A percentile compares a stretch with the other conserved stretches of the same genome.
These are phyloP conservation scores for Hybognathus amarus DNA, from an alignment of 2,797 vertebrate genomes.

Conservation along the genomic window DNA sequence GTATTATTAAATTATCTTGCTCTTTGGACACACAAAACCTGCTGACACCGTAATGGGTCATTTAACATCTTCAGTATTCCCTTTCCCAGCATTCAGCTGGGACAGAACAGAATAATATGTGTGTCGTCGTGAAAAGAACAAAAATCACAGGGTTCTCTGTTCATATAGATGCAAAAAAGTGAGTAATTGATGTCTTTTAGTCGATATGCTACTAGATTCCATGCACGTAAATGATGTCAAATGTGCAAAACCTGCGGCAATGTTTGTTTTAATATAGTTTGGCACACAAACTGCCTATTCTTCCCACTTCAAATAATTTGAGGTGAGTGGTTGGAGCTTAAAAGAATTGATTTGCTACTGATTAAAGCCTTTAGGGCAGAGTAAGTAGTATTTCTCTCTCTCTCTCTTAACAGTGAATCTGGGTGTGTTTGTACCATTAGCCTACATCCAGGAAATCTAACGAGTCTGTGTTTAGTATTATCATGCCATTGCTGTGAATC, in stretches of 20 bases:
- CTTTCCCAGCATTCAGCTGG: neutral
- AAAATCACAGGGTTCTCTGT: neutral
- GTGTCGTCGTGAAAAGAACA: neutral
- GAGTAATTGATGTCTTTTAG: neutral
- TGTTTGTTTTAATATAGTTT: constrained; percentile 21
- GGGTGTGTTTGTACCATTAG: neutral
- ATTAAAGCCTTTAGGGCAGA: constrained; percentile 5
- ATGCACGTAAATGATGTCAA: neutral
- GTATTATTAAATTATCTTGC: constrained; percentile 27
- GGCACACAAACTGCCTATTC: neutral
- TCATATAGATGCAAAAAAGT: neutral
- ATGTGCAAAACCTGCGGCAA: neutral
- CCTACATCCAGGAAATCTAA: neutral
- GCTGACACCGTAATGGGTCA: constrained; percentile 9
- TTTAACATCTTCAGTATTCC: neutral
- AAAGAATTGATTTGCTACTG: constrained; percentile 4
- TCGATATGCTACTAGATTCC: neutral
- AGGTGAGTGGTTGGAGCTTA: neutral
- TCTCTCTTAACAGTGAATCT: neutral
- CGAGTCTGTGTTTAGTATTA: neutral
- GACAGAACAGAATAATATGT: neutral
- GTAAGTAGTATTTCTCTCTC: neutral
- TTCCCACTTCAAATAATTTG: neutral
- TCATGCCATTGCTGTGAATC: neutral
- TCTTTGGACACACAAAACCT: constrained; percentile 11